A percentile compares a stretch with the other conserved stretches of the same genome.
These are phyloP conservation scores for Lasiurus cinereus DNA, from an alignment of 2,113 vertebrate genomes.

Conservation along the genomic window DNA sequence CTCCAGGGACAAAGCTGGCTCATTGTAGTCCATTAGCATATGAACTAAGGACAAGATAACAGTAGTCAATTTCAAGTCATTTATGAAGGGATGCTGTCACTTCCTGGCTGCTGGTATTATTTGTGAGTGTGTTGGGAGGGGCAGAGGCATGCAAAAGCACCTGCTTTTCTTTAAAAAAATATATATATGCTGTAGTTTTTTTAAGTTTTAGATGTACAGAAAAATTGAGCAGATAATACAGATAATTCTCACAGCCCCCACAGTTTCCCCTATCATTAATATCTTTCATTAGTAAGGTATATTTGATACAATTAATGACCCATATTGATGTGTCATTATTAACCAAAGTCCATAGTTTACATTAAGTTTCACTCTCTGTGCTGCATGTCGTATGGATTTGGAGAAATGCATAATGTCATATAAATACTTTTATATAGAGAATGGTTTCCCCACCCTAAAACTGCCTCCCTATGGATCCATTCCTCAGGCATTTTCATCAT, in stretches of 20 bases:
- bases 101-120: background rate
- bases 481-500: background rate
- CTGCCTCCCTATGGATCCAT: too few relatives aligned
- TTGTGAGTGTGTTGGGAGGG: background rate
- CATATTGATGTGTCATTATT: background rate
- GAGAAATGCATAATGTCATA: background rate
- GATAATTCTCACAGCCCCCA: background rate
- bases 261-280: background rate
- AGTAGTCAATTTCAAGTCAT: background rate
- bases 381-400: background rate
- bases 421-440: background rate
- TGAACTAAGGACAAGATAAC: background rate
- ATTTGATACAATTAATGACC: background rate
- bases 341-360: background rate
- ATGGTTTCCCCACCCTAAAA: background rate
- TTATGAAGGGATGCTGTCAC: background rate
- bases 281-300: background rate
- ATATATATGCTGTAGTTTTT: background rate
- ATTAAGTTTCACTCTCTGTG: background rate
- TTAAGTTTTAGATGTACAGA: background rate
- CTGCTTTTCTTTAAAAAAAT: background rate
- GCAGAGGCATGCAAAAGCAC: accelerated
- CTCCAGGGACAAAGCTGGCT: background rate
- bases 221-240: background rate
- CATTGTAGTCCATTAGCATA: background rate